These are phyloP conservation scores for Dolichallabes microphthalmus DNA, from an alignment of 2,113 vertebrate species.

Conservation along the genomic window DNA sequence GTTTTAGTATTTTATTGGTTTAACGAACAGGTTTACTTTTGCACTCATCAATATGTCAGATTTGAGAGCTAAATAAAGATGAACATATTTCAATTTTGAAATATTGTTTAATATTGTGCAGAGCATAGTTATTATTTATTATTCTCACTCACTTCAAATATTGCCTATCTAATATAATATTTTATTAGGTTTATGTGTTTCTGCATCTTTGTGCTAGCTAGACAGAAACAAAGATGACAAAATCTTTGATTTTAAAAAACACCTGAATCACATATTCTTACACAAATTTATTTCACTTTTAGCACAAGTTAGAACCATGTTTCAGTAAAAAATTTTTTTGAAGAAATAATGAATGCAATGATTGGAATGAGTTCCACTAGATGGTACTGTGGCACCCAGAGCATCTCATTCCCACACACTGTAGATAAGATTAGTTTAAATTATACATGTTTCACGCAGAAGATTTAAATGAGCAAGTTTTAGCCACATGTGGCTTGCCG, in stretches of 20 bases:
- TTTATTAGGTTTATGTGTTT: background rate
- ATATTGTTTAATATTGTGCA: background rate
- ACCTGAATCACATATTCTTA: background rate
- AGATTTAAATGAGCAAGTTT: slow-evolving; percentile 9
- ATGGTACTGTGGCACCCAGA: background rate
- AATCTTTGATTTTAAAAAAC: background rate
- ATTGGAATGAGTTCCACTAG: background rate
- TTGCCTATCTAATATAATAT: background rate
- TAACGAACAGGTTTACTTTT: background rate
- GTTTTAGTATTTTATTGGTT: background rate
- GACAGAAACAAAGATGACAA: background rate
- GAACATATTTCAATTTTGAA: background rate
- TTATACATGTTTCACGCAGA: slow-evolving; percentile 10
- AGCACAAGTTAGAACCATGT: background rate
- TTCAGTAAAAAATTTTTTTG: no score
- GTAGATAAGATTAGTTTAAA: slow-evolving; percentile 6
- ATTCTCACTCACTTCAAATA: background rate
- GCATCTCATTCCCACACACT: background rate
- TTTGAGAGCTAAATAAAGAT: background rate
- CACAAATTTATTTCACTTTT: background rate
- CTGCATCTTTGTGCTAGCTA: background rate
- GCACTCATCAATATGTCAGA: background rate
- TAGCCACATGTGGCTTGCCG: slow-evolving; percentile 5
- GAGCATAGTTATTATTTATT: background rate
- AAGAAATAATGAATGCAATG: background rate